Conservation (phyloP, 2,113 vertebrate species). For the Accipiter cooperii region DNA sequence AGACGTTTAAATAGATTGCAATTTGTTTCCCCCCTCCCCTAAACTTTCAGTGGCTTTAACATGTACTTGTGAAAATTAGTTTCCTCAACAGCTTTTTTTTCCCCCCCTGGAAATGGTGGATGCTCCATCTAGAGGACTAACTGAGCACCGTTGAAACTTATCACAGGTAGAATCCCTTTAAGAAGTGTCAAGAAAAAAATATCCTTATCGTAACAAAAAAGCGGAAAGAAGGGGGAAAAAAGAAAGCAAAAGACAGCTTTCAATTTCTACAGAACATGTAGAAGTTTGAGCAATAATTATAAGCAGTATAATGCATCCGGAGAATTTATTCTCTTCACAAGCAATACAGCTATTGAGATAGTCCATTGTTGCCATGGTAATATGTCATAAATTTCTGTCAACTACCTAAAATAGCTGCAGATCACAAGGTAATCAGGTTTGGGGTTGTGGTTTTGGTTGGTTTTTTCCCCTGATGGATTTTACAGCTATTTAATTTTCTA, state of each 20-base stretch:
- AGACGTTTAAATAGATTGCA: neutral
- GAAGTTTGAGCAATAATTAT: neutral
- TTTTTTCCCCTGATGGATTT: neutral
- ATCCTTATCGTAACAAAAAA: neutral
- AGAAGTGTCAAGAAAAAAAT: neutral
- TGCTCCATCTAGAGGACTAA: conserved; percentile 73
- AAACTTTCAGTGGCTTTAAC: neutral
- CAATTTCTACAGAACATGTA: neutral
- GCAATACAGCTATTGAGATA: neutral
- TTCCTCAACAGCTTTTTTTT: neutral
- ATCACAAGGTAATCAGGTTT: neutral
- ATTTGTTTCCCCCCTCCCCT: neutral
- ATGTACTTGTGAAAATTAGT: neutral
- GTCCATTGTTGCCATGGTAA: conserved; percentile 50
- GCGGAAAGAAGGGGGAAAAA: neutral
- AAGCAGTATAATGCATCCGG: neutral
- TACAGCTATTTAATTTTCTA: neutral
- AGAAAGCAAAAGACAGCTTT: neutral
- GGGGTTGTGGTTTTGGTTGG: no score
- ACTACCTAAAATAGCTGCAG: conserved; percentile 48
- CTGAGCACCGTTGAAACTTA: conserved; percentile 20
- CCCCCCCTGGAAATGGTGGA: conserved; percentile 11
- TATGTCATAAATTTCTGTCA: conserved; percentile 42
- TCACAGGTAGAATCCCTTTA: neutral
- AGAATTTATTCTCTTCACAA: neutral